Evolutionary conservation across 30 jellyfish, hydroid and myxozoan species (phyloP), one percentile per base, ranked within the genome.

Genomic region (Aurelia sp.): DNA sequence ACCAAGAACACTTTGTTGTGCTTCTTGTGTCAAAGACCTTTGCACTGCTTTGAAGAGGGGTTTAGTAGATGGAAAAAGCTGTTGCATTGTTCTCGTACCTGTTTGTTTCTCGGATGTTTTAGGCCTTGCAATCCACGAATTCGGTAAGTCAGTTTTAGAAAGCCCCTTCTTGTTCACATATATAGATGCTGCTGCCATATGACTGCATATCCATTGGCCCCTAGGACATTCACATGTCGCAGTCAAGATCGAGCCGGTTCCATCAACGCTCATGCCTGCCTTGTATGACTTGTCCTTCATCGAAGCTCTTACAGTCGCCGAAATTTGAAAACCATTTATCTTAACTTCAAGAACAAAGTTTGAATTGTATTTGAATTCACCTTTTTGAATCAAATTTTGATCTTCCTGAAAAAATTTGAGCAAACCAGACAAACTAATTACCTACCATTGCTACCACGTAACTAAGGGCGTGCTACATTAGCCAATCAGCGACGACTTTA

Each of bases 171-270:
- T 69, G 23, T 71, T 71, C 31, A 44, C 82, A 71, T 35, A 71
- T 3, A 41, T 15, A 35, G 82, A 40, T 71, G 82, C 82, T n/a
- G n/a, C n/a, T 37, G 82, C 82, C 82, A 35, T 71, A 44, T 71
- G 82, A 65, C 82, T 71, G 44, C 82, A 71, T 17, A 35, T 71
- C 82, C 82, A 71, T 44, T 40, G 48, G 40, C 82, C 82, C 1
- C 82, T 13, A 21, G 82, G 82, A 21, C 66, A 71, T 17, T 71
- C 16, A 50, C 82, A 37, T 8, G 47, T 44, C 20, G 82, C 82
- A 2, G n/a, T 30, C 67, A 6, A 11, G 67, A 44, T 47, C 57
- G 62, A 50, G 11, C 72, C 71, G 16, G 52, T 9, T n/a, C 84
- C 72, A 52, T 50, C 71, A 3, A 47, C 16, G 10, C 58, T 73